Evolutionary conservation across 2,888 invertebrate species (phyloP), one percentile per base, ranked within the genome.

Genomic region (Parnassius orleans): DNA sequence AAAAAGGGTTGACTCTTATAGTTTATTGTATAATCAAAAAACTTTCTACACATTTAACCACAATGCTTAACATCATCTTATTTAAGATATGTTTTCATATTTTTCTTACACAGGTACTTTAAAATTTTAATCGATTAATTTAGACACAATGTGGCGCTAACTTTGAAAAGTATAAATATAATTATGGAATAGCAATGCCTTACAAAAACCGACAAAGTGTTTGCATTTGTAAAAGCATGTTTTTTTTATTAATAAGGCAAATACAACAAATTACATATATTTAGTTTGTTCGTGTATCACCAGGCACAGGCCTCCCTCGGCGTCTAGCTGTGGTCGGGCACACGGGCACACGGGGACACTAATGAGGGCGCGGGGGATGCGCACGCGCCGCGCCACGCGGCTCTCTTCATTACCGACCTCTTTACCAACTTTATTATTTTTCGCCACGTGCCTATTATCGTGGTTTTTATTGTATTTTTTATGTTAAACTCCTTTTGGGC

Each of bases 381-480:
- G 70, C 77, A 73, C 77, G 76, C 72, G 82, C 63, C 69, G 62
- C 56, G 73, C 64, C 88, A 87, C 87, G 84, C 81, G 87, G 66
- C 80, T 58, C 67, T 73, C 80, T 83, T 87, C 87, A 87, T 87
- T 88, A 86, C 80, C 78, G 75, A 76, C 77, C 79, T 80, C 81
- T 83, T 75, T 79, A 75, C 81, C 73, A 78, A 80, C 85, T 83
- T 87, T 88, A 89, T 88, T 89, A 88, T 88, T 86, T 84, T 79
- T 77, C 78, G 87, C 78, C 90, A 89, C 89, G 90, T 82, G 88
- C 67, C 86, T 73, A 84, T 86, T 85, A 78, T 79, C 68, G 82
- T 75, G 83, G 81, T 81, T 84, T 81, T 77, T 75, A 76, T 78
- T 80, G 77, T 75, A 24, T 76, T 79, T 78, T 75, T 68, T 68